A percentile compares a stretch with the other conserved stretches of the same genome.
Conservation (phyloP, 2,797 vertebrate species). For the Anguilla megastoma region DNA sequence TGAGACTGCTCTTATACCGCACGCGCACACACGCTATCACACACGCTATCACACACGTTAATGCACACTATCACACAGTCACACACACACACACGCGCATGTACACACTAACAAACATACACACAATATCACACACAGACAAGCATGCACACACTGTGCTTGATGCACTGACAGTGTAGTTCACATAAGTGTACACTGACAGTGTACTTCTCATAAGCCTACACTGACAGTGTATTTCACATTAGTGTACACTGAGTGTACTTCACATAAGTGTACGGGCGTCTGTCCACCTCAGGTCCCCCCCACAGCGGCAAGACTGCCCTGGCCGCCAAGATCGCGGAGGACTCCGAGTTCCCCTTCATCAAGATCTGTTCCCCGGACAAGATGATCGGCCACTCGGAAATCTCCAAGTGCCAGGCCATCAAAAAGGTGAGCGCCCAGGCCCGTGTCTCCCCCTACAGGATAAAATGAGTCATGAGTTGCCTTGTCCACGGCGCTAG, state of each 20-base stretch:
- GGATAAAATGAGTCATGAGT: too few relatives aligned
- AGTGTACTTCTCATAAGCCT: too few relatives aligned
- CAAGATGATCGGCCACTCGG: slow-evolving; percentile 95
- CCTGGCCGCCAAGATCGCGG: slow-evolving; percentile 88
- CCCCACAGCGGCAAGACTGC: slow-evolving; percentile 95
- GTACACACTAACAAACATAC: not conserved
- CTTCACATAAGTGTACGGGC: not conserved
- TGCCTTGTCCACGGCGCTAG: too few relatives aligned
- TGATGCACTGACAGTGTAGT: not conserved
- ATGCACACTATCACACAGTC: not conserved
- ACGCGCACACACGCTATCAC: not conserved
- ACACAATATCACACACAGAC: not conserved
- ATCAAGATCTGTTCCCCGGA: slow-evolving; percentile 98
- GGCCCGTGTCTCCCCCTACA: not conserved
- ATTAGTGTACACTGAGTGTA: too few relatives aligned
- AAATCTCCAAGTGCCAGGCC: slow-evolving; percentile 95
- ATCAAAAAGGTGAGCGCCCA: slow-evolving; percentile 86
- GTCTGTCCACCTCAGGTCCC: slow-evolving; percentile 72
- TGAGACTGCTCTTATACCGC: slow-evolving; percentile 47
- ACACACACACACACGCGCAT: not conserved
- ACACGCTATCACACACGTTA: not conserved
- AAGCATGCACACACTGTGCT: not conserved
- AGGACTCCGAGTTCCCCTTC: slow-evolving; percentile 93
- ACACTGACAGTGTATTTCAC: not conserved
- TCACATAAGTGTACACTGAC: not conserved